Conservation (phyloP, 2,888 invertebrate genomes). For the Eilema griseolum region DNA sequence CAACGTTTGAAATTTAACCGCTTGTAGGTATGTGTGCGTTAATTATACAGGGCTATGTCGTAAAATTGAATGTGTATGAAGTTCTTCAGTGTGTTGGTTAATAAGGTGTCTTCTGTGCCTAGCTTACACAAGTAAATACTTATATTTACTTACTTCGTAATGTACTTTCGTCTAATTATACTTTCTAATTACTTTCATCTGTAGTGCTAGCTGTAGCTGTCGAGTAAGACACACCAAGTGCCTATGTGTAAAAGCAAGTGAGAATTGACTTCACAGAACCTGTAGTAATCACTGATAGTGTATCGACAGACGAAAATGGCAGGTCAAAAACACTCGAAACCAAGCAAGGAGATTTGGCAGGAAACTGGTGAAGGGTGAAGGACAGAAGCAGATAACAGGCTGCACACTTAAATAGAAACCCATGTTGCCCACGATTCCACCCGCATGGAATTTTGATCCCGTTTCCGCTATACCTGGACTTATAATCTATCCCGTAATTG, state of each 20-base stretch:
- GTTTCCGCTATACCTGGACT: no score
- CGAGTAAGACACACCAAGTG: neutral
- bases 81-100: conserved; percentile 28
- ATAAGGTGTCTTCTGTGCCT: conserved; percentile 13
- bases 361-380: neutral
- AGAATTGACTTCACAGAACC: neutral
- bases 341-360: neutral
- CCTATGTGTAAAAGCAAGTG: neutral
- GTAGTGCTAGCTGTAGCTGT: neutral
- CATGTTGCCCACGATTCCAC: no score
- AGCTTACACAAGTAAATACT: neutral
- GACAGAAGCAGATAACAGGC: no score
- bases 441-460: no score
- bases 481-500: no score
- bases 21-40: conserved; percentile 32
- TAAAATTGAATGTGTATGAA: conserved; percentile 34
- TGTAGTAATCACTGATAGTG: neutral
- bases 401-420: no score
- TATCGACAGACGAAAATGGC: no score
- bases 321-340: neutral
- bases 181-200: conserved; percentile 4
- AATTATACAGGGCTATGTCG: conserved; percentile 25
- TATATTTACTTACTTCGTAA: neutral
- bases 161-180: neutral
- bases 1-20: conserved; percentile 51